These are phyloP conservation scores for Notodonta dromedarius DNA, from an alignment of 2,888 invertebrate species.

Conservation along the genomic window DNA sequence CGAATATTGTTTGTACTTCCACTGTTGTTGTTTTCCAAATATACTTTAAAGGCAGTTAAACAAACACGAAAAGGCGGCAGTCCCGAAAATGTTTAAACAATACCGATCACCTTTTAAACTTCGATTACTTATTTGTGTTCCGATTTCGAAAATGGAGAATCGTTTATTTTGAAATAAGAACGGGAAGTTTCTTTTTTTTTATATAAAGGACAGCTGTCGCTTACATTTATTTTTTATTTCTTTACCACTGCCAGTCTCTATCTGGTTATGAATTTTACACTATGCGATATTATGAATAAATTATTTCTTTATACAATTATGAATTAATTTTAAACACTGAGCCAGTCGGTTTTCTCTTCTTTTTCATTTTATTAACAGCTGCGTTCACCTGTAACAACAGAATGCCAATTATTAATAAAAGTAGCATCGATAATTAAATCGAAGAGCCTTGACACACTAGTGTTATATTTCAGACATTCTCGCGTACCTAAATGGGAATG, in stretches of 20 bases:
- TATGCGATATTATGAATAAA: slow-evolving; percentile 38
- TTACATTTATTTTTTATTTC: slow-evolving; percentile 26
- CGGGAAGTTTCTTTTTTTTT: slow-evolving; percentile 48
- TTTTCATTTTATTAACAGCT: slow-evolving; percentile 69
- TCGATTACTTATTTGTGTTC: slow-evolving; percentile 76
- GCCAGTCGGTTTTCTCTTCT: slow-evolving; percentile 72
- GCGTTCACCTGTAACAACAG: slow-evolving; percentile 61
- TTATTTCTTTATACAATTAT: slow-evolving; percentile 12
- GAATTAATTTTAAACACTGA: slow-evolving; percentile 28
- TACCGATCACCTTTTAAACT: slow-evolving; percentile 68
- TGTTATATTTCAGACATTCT: too few species aligned
- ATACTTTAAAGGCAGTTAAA: slow-evolving; percentile 57
- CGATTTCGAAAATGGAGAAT: slow-evolving; percentile 59
- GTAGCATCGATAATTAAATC: background rate
- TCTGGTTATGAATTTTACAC: slow-evolving; percentile 55
- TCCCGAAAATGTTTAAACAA: slow-evolving; percentile 75
- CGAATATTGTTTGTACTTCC: slow-evolving; percentile 29
- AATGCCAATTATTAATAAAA: slow-evolving; percentile 16
- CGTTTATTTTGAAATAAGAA: slow-evolving; percentile 49
- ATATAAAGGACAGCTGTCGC: slow-evolving; percentile 7
- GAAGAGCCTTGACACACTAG: background rate
- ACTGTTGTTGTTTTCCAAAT: slow-evolving; percentile 58
- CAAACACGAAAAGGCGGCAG: slow-evolving; percentile 69
- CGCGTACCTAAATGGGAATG: too few species aligned
- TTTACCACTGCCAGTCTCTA: slow-evolving; percentile 61